phyloP scores from a whole-genome alignment of 2,888 invertebrate species.

The Cryptocephalus moraei region DNA sequence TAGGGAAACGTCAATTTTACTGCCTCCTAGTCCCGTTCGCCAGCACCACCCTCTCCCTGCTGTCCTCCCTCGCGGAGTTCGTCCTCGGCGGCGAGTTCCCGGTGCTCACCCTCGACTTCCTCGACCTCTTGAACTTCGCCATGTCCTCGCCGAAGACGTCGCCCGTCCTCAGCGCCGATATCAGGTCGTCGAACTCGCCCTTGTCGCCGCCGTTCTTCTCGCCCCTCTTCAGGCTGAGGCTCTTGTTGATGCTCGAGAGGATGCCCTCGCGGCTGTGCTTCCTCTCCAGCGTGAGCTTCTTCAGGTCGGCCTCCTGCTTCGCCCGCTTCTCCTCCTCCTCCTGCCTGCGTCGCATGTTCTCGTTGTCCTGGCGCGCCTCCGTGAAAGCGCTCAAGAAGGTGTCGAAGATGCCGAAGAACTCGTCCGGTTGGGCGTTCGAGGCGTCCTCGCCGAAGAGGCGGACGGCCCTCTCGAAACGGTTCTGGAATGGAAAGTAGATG shows the following conservation, averaged over 20 bases:
- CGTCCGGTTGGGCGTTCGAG: slow-evolving; percentile 75
- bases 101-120: slow-evolving; percentile 50
- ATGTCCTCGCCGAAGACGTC: slow-evolving; percentile 95
- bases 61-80: slow-evolving; percentile 56
- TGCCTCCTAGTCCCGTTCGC: slow-evolving; percentile 26
- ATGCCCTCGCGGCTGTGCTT: slow-evolving; percentile 69
- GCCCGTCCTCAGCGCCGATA: slow-evolving; percentile 87
- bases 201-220: slow-evolving; percentile 36
- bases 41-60: slow-evolving; percentile 50
- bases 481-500: slow-evolving; percentile 25
- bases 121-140: slow-evolving; percentile 77
- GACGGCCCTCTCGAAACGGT: slow-evolving; percentile 76
- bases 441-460: slow-evolving; percentile 86
- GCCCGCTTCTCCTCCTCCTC: slow-evolving; percentile 86
- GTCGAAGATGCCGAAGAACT: slow-evolving; percentile 89
- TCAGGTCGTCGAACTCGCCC: slow-evolving; percentile 93
- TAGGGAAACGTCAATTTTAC: slow-evolving; percentile 14
- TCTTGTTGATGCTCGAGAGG: slow-evolving; percentile 63
- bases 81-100: slow-evolving; percentile 53
- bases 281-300: slow-evolving; percentile 78
- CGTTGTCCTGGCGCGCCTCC: slow-evolving; percentile 83
- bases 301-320: slow-evolving; percentile 80
- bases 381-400: slow-evolving; percentile 70
- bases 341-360: slow-evolving; percentile 67
- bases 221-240: slow-evolving; percentile 57